These are phyloP conservation scores for Microtus montanus DNA, from an alignment of 2,113 vertebrate genomes.

Conservation along the genomic window DNA sequence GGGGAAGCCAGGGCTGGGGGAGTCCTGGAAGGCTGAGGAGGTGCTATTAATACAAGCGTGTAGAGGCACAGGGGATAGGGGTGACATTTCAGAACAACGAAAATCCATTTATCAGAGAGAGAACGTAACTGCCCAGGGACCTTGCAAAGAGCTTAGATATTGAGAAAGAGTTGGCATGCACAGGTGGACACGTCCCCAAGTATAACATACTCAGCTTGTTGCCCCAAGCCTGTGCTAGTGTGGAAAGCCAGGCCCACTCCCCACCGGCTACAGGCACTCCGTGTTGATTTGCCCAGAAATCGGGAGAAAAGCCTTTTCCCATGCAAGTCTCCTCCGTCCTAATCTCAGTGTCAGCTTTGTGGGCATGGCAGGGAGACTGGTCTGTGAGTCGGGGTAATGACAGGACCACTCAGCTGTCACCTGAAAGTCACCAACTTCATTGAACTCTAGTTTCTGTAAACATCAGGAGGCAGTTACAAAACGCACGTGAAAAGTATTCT, in stretches of 20 bases:
- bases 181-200: background rate
- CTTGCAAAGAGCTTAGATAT: background rate
- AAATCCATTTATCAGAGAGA: background rate
- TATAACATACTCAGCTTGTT: background rate
- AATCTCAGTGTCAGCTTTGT: background rate
- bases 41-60: background rate
- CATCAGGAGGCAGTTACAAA: background rate
- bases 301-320: background rate
- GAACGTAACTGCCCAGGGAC: fast-evolving
- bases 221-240: background rate
- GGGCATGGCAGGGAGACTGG: fast-evolving
- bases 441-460: background rate
- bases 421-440: background rate
- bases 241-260: background rate
- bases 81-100: background rate
- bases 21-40: background rate
- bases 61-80: background rate
- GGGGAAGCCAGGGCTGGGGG: background rate
- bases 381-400: background rate
- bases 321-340: background rate
- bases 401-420: background rate
- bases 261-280: fast-evolving
- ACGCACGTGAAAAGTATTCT: background rate
- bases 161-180: background rate
- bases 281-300: fast-evolving